Evolutionary conservation across 2,113 vertebrate species (phyloP).

Genomic region (Oncorhynchus clarkii): DNA sequence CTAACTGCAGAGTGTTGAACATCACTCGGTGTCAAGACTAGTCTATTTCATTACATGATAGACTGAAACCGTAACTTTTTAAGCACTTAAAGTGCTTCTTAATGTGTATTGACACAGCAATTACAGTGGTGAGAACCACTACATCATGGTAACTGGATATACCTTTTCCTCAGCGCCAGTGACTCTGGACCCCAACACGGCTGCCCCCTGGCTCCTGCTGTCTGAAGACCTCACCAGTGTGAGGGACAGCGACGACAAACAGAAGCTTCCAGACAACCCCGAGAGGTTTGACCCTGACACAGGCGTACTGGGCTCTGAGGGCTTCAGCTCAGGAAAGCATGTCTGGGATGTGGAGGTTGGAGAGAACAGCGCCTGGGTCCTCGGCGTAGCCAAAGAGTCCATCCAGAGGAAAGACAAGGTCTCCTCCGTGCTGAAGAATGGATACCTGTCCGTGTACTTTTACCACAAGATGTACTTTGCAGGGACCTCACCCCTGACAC

Average conservation of each 20-base stretch:
- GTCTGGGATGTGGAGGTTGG: slow-evolving; percentile 68
- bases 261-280: slow-evolving; percentile 62
- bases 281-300: slow-evolving; percentile 66
- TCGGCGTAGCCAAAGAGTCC: slow-evolving; percentile 65
- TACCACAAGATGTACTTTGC: slow-evolving; percentile 72
- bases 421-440: slow-evolving; percentile 58
- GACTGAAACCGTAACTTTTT: neutral
- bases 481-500: slow-evolving; percentile 61
- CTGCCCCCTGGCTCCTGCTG: slow-evolving; percentile 67
- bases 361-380: slow-evolving; percentile 62
- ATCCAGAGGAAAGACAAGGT: slow-evolving; percentile 62
- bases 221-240: slow-evolving; percentile 63
- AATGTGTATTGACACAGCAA: neutral
- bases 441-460: slow-evolving; percentile 67
- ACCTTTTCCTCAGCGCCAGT: slow-evolving; percentile 55
- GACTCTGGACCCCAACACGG: slow-evolving; percentile 69
- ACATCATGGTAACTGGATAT: neutral
- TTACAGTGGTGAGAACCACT: neutral
- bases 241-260: slow-evolving; percentile 57
- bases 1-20: neutral
- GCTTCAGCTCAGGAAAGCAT: slow-evolving; percentile 56
- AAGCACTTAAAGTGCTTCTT: neutral
- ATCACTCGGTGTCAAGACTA: neutral
- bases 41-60: neutral
- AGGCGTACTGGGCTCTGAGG: slow-evolving; percentile 52